Evolutionary conservation across 1,140 invertebrate genomes (phyloP), one percentile per base, ranked within the genome.

Genomic region (Lepidotrigona ventralis): DNA sequence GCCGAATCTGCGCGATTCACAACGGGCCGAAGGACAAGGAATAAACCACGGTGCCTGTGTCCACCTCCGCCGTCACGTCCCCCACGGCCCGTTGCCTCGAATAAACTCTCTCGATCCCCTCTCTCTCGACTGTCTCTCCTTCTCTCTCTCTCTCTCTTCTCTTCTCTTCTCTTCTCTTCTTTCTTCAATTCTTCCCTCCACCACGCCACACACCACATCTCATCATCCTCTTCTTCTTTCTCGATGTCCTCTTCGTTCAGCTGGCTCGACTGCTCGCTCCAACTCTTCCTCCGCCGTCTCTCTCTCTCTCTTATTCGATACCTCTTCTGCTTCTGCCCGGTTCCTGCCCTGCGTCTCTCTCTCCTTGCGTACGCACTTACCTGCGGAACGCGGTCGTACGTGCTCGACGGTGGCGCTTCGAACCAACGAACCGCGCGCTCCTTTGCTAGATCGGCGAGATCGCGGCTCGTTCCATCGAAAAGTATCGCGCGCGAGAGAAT

Each of bases 301-400:
- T 78, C 84, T 71, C 68, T 83, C 75, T 79, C 74, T 46, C 56
- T 72, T 66, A 58, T 66, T 23, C 56, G 56, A 56, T 58, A 74
- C 87, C 58, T 81, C 79, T 73, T 79, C 75, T 84, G 66, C 75
- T 33, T 73, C 68, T 54, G 39, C 39, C 39, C 8, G n/a, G 29
- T 51, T 77, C 64, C 73, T 56, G 53, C 63, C 74, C 75, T 79
- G 66, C 80, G 29, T 70, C 51, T 81, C 70, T 79, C 80, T 79
- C 75, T 84, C 73, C 60, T 66, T 46, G 78, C 75, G 70, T 77
- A 87, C 86, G 86, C 88, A 88, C 88, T 89, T 88, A 88, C 88
- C 86, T 88, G 88, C 87, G 86, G 86, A 89, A 89, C 87, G 80
- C 87, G 87, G 80, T 89, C 86, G 86, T 88, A 86, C 84, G 86